A percentile compares a stretch with the other conserved stretches of the same genome.
Evolutionary conservation across 64 coral and sea anemone species (phyloP).

Genomic region (Dendrophyllia cribrosa): DNA sequence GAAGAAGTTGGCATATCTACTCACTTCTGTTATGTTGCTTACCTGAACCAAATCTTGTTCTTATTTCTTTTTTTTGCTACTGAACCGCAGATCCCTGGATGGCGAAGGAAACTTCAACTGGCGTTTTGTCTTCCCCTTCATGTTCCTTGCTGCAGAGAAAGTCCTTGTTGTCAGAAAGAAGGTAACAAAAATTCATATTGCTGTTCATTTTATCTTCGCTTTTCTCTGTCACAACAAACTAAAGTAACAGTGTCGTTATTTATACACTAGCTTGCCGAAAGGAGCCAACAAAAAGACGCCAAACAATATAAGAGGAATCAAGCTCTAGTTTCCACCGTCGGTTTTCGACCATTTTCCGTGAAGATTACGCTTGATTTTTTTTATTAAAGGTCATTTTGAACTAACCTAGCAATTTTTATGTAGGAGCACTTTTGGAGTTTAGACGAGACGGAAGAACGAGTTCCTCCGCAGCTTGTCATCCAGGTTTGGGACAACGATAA

Average conservation of each 20-base stretch:
- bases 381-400: too few relatives aligned
- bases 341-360: too few relatives aligned
- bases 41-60: background rate
- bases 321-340: too few relatives aligned
- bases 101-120: constrained; percentile 83
- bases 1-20: background rate
- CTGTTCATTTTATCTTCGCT: background rate
- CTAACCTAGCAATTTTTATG: background rate
- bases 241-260: too few relatives aligned
- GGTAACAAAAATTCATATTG: background rate
- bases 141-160: constrained; percentile 76
- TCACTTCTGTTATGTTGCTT: background rate
- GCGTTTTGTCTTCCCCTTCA: constrained; percentile 72
- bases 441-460: constrained; percentile 87
- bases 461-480: constrained; percentile 79
- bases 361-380: too few relatives aligned
- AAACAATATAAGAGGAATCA: too few relatives aligned
- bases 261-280: too few relatives aligned
- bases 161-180: constrained; percentile 69
- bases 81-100: constrained; percentile 53
- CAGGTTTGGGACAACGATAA: constrained; percentile 95
- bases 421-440: constrained; percentile 93
- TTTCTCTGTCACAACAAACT: too few relatives aligned
- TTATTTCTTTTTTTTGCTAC: background rate
- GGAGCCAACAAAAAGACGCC: too few relatives aligned